Evolutionary conservation across 2,113 vertebrate species (phyloP).

Genomic region (Grus americana): DNA sequence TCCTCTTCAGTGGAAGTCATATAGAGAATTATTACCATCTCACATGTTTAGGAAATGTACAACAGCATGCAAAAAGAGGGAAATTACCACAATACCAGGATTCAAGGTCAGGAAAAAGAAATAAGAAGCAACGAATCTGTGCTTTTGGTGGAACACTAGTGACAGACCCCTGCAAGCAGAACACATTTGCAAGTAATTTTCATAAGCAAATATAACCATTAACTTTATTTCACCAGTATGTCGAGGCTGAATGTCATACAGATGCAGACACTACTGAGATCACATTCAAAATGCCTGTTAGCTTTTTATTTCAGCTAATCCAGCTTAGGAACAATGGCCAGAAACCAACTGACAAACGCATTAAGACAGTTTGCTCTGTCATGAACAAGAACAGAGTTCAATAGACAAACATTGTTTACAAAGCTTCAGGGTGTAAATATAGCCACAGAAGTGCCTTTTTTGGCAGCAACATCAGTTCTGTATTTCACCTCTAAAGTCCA

Average conservation of each 20-base stretch:
- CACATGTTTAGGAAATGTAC: neutral
- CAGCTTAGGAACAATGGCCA: neutral
- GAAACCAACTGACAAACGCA: neutral
- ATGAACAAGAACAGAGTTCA: neutral
- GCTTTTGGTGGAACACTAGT: neutral
- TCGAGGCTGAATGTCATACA: neutral
- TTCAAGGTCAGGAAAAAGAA: neutral
- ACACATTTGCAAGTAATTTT: neutral
- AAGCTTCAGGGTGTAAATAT: neutral
- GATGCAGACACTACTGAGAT: neutral
- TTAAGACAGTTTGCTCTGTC: neutral
- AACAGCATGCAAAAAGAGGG: neutral
- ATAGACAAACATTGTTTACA: neutral
- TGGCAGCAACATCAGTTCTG: neutral
- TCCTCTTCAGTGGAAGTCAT: constrained; percentile 43
- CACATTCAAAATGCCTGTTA: neutral
- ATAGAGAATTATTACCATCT: neutral
- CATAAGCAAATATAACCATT: neutral
- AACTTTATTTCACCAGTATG: neutral
- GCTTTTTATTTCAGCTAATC: neutral
- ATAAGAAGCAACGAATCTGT: neutral
- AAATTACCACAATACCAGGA: neutral
- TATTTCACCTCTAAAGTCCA: neutral
- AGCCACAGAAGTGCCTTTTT: neutral
- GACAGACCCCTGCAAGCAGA: neutral